Conservation (phyloP, 2,797 vertebrate genomes). For the Octomys mimax region DNA sequence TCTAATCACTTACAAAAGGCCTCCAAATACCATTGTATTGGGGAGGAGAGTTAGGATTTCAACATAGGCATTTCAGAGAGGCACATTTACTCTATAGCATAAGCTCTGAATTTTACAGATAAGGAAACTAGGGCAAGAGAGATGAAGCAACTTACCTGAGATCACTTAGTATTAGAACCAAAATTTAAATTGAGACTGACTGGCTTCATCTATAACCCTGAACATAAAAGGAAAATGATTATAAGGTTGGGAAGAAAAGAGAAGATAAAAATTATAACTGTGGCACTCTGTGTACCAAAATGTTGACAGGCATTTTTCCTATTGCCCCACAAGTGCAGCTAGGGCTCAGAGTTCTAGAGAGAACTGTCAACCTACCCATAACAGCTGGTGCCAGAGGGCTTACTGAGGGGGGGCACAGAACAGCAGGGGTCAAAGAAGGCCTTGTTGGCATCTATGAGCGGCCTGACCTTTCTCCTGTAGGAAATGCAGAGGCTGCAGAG, state of each 20-base stretch:
- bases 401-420: not conserved
- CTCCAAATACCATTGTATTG: not conserved
- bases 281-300: not conserved
- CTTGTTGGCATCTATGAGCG: not conserved
- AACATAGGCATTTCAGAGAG: not conserved
- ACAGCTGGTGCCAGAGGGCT: not conserved
- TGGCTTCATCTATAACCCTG: not conserved
- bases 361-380: not conserved
- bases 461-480: constrained; percentile 7
- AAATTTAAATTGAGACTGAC: constrained; percentile 38
- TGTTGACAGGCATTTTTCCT: not conserved
- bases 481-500: not conserved
- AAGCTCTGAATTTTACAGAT: constrained; percentile 34
- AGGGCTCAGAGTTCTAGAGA: constrained; percentile 14
- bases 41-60: constrained; percentile 2
- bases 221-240: constrained; percentile 51
- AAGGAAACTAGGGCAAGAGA: constrained; percentile 55
- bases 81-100: not conserved
- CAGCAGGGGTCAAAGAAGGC: not conserved
- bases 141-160: constrained; percentile 33
- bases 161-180: constrained; percentile 33
- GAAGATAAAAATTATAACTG: not conserved
- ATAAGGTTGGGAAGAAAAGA: constrained; percentile 25
- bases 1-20: not conserved
- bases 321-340: constrained; percentile 18